Evolutionary conservation across 2,113 vertebrate species (phyloP).

Genomic region (Eublepharis macularius): DNA sequence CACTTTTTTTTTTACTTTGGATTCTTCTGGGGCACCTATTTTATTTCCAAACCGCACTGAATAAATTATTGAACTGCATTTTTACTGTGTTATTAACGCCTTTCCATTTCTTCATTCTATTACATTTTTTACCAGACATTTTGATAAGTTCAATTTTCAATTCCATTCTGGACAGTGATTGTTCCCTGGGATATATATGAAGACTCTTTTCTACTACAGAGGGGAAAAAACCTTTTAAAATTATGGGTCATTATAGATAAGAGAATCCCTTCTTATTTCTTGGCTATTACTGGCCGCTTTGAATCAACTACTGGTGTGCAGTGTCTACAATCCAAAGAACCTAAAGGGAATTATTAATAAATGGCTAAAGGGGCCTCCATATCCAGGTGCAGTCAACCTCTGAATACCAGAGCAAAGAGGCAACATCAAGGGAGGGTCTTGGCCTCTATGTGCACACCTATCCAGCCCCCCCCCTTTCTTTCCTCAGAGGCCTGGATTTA

Average conservation of each 20-base stretch:
- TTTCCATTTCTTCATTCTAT: neutral
- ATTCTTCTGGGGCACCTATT: neutral
- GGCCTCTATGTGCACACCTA: no score
- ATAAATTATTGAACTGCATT: conserved; percentile 16
- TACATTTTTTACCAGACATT: conserved; percentile 5
- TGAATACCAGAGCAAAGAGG: no score
- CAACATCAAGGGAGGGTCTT: no score
- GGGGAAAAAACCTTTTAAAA: neutral
- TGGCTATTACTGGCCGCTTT: neutral
- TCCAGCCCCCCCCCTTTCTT: no score
- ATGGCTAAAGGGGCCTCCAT: no score
- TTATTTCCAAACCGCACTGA: conserved; percentile 5
- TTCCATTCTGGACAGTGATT: conserved; percentile 3
- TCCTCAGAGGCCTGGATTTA: no score
- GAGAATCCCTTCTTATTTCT: neutral
- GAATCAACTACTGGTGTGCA: neutral
- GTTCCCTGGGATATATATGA: neutral
- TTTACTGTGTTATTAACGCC: conserved; percentile 1
- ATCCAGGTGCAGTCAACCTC: no score
- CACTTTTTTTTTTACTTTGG: neutral
- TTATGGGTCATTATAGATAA: neutral
- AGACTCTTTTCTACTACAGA: neutral
- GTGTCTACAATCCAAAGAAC: neutral
- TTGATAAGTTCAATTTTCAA: conserved; percentile 18
- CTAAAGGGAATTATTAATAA: no score